Percentiles rank a stretch among this genome's conserved stretches.
Evolutionary conservation across 2,888 invertebrate species (phyloP).

Genomic region (Phortica magna): DNA sequence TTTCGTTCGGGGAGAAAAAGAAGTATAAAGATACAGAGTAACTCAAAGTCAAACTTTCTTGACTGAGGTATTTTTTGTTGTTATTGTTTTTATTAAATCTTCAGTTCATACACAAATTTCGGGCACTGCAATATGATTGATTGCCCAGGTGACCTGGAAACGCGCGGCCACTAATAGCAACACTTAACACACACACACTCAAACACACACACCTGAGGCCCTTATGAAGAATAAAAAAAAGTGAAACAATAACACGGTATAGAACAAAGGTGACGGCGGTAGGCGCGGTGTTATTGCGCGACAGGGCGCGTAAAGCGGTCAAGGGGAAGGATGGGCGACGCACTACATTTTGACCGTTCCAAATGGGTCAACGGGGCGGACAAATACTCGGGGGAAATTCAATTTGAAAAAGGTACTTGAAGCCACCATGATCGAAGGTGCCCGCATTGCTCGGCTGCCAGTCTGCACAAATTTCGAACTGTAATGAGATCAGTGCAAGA

Average conservation of each 20-base stretch:
- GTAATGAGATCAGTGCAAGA: neutral
- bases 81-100: constrained; percentile 50
- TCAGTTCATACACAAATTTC: constrained; percentile 63
- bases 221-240: constrained; percentile 4
- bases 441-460: no score
- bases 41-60: constrained; percentile 1
- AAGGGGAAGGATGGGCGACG: neutral
- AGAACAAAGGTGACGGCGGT: constrained; percentile 5
- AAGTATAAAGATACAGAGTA: no score
- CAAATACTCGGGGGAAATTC: neutral
- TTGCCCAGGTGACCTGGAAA: constrained; percentile 74
- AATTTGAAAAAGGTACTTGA: neutral
- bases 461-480: neutral
- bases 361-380: constrained; percentile 68
- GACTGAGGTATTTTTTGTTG: constrained; percentile 12
- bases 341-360: constrained; percentile 2
- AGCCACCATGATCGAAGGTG: neutral
- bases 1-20: no score
- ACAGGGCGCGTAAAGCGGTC: neutral
- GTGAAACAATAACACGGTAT: constrained; percentile 14
- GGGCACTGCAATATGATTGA: constrained; percentile 72
- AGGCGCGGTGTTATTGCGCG: neutral
- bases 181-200: constrained; percentile 38
- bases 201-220: neutral
- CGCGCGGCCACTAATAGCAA: constrained; percentile 68